A percentile compares a stretch with the other conserved stretches of the same genome.
Conservation (phyloP, 2,888 invertebrate species). For the Netelia melanura region DNA sequence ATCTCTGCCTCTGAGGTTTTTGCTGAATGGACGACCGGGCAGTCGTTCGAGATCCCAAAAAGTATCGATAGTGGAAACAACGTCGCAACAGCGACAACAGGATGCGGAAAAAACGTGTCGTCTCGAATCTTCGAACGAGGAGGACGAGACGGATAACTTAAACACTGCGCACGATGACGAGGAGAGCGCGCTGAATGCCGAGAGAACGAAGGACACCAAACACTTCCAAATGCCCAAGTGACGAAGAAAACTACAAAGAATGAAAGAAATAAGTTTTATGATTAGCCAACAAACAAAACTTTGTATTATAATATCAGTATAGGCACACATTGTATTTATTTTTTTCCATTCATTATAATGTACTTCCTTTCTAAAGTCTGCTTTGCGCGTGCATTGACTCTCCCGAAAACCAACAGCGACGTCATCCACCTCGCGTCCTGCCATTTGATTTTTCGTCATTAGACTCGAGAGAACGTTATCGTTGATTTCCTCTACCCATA, state of each 20-base stretch:
- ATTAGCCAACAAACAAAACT: conserved; percentile 70
- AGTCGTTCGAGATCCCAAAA: conserved; percentile 75
- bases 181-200: conserved; percentile 64
- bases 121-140: conserved; percentile 68
- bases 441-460: not conserved
- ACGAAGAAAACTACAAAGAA: conserved; percentile 35
- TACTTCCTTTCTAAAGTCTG: conserved; percentile 77
- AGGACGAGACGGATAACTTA: conserved; percentile 74
- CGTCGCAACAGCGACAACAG: conserved; percentile 65
- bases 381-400: conserved; percentile 64
- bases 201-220: conserved; percentile 30
- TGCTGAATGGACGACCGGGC: conserved; percentile 82
- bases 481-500: too few species aligned
- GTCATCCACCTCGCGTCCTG: too few species aligned
- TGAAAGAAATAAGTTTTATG: conserved; percentile 53
- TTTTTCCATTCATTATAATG: conserved; percentile 80
- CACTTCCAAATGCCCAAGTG: conserved; percentile 5
- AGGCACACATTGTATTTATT: conserved; percentile 82
- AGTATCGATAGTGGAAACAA: conserved; percentile 61
- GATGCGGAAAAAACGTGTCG: conserved; percentile 68
- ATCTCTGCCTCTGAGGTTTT: conserved; percentile 79
- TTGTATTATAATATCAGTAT: conserved; percentile 82
- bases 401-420: not conserved
- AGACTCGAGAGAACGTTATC: too few species aligned
- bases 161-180: conserved; percentile 70